Evolutionary conservation across 1,140 invertebrate species (phyloP).

Genomic region (Lordiphosa clarofinis): DNA sequence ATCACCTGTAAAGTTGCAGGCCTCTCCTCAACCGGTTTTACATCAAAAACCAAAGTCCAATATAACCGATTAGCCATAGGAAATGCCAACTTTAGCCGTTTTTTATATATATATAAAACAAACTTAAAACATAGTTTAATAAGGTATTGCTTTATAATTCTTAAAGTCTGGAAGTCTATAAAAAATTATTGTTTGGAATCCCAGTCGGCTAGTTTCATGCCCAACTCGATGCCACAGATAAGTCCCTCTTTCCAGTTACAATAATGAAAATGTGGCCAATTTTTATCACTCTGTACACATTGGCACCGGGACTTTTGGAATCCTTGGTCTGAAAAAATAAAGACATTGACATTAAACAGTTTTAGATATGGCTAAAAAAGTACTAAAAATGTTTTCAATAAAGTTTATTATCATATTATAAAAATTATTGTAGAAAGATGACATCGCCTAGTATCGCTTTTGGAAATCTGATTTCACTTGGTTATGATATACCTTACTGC

Average conservation of each 20-base stretch:
- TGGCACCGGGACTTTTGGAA: constrained; percentile 81
- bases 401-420: no score
- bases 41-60: constrained; percentile 10
- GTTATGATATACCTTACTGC: no score
- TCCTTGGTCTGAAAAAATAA: constrained; percentile 47
- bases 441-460: no score
- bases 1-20: constrained; percentile 18
- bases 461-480: no score
- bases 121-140: constrained; percentile 33
- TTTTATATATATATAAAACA: constrained; percentile 19
- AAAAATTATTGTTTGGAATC: constrained; percentile 25
- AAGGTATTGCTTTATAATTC: constrained; percentile 21
- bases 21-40: constrained; percentile 50
- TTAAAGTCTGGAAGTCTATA: background rate
- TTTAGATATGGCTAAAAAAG: background rate
- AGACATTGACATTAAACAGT: no score
- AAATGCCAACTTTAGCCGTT: background rate
- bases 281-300: constrained; percentile 80
- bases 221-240: constrained; percentile 62
- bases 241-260: constrained; percentile 40
- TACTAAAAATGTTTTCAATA: no score
- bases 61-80: constrained; percentile 29
- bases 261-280: constrained; percentile 75
- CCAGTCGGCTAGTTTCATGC: constrained; percentile 58
- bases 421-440: no score